phyloP scores from a whole-genome alignment of 2,797 vertebrate species.

The Pogoniulus pusillus region DNA sequence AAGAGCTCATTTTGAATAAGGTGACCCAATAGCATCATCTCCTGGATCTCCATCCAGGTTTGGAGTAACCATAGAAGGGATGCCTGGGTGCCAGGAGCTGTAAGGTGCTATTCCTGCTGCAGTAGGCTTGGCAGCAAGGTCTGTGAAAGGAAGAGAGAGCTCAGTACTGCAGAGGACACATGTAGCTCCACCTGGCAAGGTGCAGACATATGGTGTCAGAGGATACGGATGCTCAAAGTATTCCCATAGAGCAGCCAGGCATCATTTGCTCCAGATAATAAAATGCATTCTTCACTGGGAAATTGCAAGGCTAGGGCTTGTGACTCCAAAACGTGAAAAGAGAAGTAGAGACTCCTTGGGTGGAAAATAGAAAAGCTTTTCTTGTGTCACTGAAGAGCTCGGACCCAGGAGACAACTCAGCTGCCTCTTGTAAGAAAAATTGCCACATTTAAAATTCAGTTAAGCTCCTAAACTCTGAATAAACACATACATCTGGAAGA shows the following conservation, averaged over 20 bases:
- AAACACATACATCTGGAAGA: constrained; percentile 33
- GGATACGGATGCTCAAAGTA: not conserved
- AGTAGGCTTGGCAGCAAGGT: not conserved
- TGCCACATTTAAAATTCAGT: constrained; percentile 18
- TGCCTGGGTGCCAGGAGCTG: not conserved
- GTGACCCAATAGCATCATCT: not conserved
- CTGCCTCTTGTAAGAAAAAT: not conserved
- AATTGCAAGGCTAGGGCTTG: not conserved
- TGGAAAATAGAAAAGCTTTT: constrained; percentile 9
- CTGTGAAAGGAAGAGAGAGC: not conserved
- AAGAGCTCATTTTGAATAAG: not conserved
- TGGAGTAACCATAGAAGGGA: not conserved
- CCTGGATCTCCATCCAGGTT: fast-evolving
- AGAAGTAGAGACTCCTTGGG: not conserved
- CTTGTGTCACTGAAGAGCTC: not conserved
- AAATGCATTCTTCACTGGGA: not conserved
- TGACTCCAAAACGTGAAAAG: not conserved
- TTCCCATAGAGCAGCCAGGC: not conserved
- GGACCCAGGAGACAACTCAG: not conserved
- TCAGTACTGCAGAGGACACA: not conserved
- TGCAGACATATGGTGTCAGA: not conserved
- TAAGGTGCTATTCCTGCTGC: not conserved
- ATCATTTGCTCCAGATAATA: not conserved
- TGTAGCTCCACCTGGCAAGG: constrained; percentile 16
- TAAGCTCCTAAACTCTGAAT: constrained; percentile 2